These are phyloP conservation scores for Cataglyphis rosenhaueri DNA, from an alignment of 2,888 invertebrate genomes.

Conservation along the genomic window DNA sequence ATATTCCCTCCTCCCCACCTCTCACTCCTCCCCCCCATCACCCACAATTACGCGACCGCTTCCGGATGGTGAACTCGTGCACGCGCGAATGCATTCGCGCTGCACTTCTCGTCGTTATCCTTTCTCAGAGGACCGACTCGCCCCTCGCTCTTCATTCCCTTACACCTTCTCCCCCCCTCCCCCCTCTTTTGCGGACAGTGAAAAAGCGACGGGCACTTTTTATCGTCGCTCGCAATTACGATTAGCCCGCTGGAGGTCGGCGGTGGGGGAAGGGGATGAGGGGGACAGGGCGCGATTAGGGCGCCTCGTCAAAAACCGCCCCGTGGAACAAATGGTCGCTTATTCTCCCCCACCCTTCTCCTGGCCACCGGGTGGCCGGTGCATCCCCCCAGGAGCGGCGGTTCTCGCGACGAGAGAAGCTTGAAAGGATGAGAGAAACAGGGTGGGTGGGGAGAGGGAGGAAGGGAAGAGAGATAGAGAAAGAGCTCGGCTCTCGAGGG, in stretches of 20 bases:
- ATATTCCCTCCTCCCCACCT: conserved; percentile 35
- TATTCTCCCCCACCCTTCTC: conserved; percentile 42
- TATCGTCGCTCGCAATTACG: conserved; percentile 82
- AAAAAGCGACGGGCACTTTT: conserved; percentile 82
- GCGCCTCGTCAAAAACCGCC: conserved; percentile 81
- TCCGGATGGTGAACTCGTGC: conserved; percentile 15
- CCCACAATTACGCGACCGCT: conserved; percentile 39
- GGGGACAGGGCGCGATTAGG: conserved; percentile 73
- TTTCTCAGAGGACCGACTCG: neutral
- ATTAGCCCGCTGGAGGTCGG: conserved; percentile 74
- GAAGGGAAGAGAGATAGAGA: conserved; percentile 26
- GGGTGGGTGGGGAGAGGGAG: neutral
- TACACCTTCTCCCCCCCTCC: no score
- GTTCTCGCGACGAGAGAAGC: conserved; percentile 51
- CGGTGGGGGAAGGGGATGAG: conserved; percentile 56
- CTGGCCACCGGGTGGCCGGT: conserved; percentile 6
- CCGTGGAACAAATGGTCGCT: conserved; percentile 80
- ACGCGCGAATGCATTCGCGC: conserved; percentile 48
- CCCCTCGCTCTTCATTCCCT: neutral
- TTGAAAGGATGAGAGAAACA: conserved; percentile 46
- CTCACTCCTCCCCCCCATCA: conserved; percentile 2
- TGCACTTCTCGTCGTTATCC: conserved; percentile 70
- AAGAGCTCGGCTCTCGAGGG: conserved; percentile 60
- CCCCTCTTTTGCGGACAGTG: conserved; percentile 65
- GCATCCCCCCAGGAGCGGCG: conserved; percentile 24